Base-by-base conservation (phyloP, 35 echinoderm and acorn worm species). In the Amphiura filiformis region DNA sequence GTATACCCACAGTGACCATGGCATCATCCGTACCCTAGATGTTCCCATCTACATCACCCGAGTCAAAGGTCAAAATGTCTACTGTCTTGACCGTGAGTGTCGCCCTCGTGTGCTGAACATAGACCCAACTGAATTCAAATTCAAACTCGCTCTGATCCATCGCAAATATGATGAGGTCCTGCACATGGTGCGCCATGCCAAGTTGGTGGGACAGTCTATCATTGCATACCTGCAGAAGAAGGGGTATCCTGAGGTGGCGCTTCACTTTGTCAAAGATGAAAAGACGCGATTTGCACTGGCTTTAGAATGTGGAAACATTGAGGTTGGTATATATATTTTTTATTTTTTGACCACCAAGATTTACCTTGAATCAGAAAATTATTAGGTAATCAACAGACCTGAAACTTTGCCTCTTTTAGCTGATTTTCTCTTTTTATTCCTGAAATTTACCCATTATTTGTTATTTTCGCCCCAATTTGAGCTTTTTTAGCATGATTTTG, bases 151-250 rank as follows among this genome's bases (percentile, higher is more conserved):
- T 0, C 76, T 97, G 44, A 97, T 97, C 79, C 89, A 97, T 40
- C 89, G 95, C 39, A 97, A 97, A 86, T 97, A 97, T 42, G 95
- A 97, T 34, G 95, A 97, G 80, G 95, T 97, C 13, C 88, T 97
- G 17, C 95, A 97, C 86, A 97, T 97, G 95, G 95, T 97, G 37
- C 89, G 95, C n/a, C 94, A 87, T 0, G 95, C 95, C 32, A 93
- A 94, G 82, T 81, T 97, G 38, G 95, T 97, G 0, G 95, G 95
- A 1, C 95, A 97, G 92, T 97, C 95, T 28, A 97, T 97, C 89
- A 97, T 97, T 9, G 95, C 95, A 0, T 97, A 97, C 84, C 89
- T 97, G 31, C 95, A 97, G 92, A 94, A 97, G 95, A 97, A 97
- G 81, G 95, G 95, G 0, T 97, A 97, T 86, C 95, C 95, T 32